phyloP scores from a whole-genome alignment of 2,797 vertebrate genomes.

The Brachyrhaphis roseni region DNA sequence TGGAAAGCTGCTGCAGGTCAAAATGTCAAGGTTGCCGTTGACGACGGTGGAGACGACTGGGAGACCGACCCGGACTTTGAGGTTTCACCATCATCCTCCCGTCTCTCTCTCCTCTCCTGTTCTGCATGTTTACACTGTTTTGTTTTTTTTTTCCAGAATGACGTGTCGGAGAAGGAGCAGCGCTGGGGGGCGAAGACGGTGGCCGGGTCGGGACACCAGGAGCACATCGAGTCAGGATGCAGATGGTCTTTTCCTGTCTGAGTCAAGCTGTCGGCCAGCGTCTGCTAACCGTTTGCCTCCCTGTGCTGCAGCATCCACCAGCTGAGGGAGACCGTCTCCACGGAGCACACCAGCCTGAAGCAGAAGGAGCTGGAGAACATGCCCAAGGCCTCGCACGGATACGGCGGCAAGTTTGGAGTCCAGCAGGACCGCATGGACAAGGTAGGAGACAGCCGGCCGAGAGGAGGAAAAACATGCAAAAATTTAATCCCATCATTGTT shows the following conservation, averaged over 20 bases:
- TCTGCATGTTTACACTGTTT: neutral
- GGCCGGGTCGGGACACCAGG: constrained; percentile 94
- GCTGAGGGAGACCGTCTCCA: constrained; percentile 89
- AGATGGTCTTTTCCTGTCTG: accelerated
- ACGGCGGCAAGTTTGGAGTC: constrained; percentile 93
- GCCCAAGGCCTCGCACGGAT: constrained; percentile 93
- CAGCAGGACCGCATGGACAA: constrained; percentile 98
- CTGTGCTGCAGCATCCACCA: constrained; percentile 83
- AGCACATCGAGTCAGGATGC: constrained; percentile 90
- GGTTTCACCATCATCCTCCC: constrained; percentile 66
- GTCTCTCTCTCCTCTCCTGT: neutral
- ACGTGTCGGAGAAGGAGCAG: constrained; percentile 94
- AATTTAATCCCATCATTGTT: too few relatives aligned
- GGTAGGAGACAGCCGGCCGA: constrained; percentile 58
- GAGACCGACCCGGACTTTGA: constrained; percentile 97
- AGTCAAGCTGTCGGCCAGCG: neutral
- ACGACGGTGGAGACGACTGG: constrained; percentile 91
- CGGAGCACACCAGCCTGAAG: constrained; percentile 90
- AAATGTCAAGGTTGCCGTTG: constrained; percentile 75
- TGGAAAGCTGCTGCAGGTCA: constrained; percentile 94
- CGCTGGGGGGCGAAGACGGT: constrained; percentile 98
- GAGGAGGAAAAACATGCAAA: too few relatives aligned
- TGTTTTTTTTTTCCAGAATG: constrained; percentile 81
- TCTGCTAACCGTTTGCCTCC: neutral
- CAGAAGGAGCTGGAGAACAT: constrained; percentile 88